Conservation (phyloP, 2,888 invertebrate genomes). For the Pristionchus entomophagus region DNA sequence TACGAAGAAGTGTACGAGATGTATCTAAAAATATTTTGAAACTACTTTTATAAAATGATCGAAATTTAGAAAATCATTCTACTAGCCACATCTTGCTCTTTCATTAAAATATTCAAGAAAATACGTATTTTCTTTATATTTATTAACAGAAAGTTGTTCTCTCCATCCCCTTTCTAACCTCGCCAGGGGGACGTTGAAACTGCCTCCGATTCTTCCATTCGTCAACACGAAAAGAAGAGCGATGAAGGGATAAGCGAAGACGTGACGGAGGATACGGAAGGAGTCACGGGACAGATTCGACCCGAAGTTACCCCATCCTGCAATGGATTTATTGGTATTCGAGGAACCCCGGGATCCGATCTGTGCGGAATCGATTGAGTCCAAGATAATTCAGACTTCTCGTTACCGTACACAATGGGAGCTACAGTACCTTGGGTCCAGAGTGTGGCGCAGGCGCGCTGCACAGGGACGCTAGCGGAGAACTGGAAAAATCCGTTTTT, state of each 20-base stretch:
- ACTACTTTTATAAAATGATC: too few relatives aligned
- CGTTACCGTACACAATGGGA: too few relatives aligned
- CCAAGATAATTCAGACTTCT: too few relatives aligned
- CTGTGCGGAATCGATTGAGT: too few relatives aligned
- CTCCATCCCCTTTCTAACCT: slow-evolving; percentile 43
- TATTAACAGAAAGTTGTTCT: neutral
- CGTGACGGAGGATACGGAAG: slow-evolving; percentile 55
- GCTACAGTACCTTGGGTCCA: slow-evolving; percentile 58
- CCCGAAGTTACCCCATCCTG: slow-evolving; percentile 63
- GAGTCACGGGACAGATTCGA: slow-evolving; percentile 52
- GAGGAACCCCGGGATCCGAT: neutral
- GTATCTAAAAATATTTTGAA: slow-evolving; percentile 40
- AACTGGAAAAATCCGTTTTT: slow-evolving; percentile 45
- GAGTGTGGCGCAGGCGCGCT: slow-evolving; percentile 54
- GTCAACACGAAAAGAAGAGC: slow-evolving; percentile 54
- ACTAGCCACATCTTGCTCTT: too few relatives aligned
- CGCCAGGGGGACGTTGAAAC: slow-evolving; percentile 60
- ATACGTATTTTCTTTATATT: too few relatives aligned
- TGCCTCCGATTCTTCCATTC: slow-evolving; percentile 51
- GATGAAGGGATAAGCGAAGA: slow-evolving; percentile 57
- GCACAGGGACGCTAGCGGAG: slow-evolving; percentile 56
- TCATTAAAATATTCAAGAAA: too few relatives aligned
- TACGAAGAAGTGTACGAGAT: slow-evolving; percentile 48
- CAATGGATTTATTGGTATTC: neutral
- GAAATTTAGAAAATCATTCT: too few relatives aligned